Base-by-base conservation (phyloP, 1,140 invertebrate species). In the Drosophila bocqueti region DNA sequence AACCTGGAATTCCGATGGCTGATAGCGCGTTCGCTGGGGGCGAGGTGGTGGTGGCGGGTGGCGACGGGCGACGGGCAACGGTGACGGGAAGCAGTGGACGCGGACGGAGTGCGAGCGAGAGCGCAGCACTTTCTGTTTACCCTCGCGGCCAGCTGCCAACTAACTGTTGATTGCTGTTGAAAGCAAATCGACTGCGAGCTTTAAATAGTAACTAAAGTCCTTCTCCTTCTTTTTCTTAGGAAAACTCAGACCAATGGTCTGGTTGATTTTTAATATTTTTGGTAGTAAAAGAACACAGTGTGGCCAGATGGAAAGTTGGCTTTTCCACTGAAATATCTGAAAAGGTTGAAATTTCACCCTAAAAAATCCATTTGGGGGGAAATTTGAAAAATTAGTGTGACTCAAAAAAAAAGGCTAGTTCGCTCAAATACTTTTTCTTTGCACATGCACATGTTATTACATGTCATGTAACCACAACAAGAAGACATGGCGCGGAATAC, bases 101-200 rank as follows among this genome's bases (percentile, higher is more conserved):
- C 26, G 43, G 11, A 46, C 15, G 52, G 52, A 21, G 64, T 42
- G 50, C 18, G 29, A 71, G 68, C 42, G 46, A 36, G 29, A 43
- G 38, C 45, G 29, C 36, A 34, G 38, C 11, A 34, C 63, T 49
- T 73, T 50, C 26, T 73, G 66, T 73, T 73, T 71, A 73, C 69
- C 43, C 54, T 60, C 54, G 52, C 36, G 38, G 45, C 66, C 69
- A 73, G 66, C 52, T 50, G 69, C 26, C 38, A 13, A 71, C 38
- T 42, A 73, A 59, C 45, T 47, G 69, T 71, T 50, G 43, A 36
- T 69, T 38, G 29, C 10, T 21, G 15, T n/a, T n/a, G 31, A 36
- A 34, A 18, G 2, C 11, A 8, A 18, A 21, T 31, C n/a, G 8
- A 21, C 42, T 26, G 18, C n/a, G 16, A 62, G 4, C 9, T 29